A percentile compares a stretch with the other conserved stretches of the same genome.
Conservation (phyloP, 2,888 invertebrate species). For the Acleris holmiana region DNA sequence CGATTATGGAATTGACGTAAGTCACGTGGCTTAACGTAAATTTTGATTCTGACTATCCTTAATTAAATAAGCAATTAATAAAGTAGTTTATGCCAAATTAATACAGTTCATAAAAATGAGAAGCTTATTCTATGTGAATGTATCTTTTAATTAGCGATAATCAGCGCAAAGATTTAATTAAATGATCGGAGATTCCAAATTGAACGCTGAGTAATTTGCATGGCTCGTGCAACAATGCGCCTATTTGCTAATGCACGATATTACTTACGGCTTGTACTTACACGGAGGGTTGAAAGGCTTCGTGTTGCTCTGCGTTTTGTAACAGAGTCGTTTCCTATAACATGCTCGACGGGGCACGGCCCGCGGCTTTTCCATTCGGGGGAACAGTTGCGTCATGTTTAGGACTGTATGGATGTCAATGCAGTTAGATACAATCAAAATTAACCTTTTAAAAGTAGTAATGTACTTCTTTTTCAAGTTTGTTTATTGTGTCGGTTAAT, state of each 20-base stretch:
- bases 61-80: too few relatives aligned
- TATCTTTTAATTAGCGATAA: conserved; percentile 39
- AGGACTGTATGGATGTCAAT: conserved; percentile 33
- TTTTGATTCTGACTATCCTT: too few relatives aligned
- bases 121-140: conserved; percentile 19
- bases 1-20: too few relatives aligned
- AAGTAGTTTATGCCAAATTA: too few relatives aligned
- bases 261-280: conserved; percentile 46
- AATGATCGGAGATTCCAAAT: conserved; percentile 53
- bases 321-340: conserved; percentile 61
- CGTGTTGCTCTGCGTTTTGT: conserved; percentile 55
- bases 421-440: neutral
- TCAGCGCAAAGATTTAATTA: conserved; percentile 51
- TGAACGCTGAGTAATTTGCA: conserved; percentile 58
- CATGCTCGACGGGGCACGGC: conserved; percentile 68
- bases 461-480: too few relatives aligned
- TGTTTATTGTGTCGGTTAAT: too few relatives aligned
- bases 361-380: conserved; percentile 68
- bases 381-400: conserved; percentile 65
- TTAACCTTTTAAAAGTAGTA: neutral
- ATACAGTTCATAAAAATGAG: neutral
- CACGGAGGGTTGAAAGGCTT: conserved; percentile 50
- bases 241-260: conserved; percentile 64
- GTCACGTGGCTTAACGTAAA: too few relatives aligned
- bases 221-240: conserved; percentile 60